These are phyloP conservation scores for Falco rusticolus DNA, from an alignment of 2,797 vertebrate species.

Conservation along the genomic window DNA sequence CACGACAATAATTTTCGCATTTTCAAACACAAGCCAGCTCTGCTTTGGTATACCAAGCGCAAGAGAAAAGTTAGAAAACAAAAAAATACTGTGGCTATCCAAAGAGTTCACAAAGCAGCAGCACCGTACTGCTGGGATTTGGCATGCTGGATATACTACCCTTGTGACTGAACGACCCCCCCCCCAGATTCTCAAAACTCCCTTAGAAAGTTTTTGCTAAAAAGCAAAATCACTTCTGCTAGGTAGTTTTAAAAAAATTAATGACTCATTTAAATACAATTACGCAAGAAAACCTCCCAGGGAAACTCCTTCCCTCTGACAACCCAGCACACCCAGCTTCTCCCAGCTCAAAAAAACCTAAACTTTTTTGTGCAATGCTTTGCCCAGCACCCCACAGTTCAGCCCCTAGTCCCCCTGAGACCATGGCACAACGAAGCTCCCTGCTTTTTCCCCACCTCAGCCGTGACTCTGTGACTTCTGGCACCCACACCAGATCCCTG, in stretches of 20 bases:
- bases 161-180: background rate
- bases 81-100: background rate
- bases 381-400: background rate
- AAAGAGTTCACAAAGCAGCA: background rate
- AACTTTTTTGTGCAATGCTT: background rate
- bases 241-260: background rate
- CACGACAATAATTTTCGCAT: background rate
- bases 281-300: background rate
- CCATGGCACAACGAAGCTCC: fast-evolving
- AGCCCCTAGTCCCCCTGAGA: background rate
- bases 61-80: background rate
- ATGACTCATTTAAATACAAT: background rate
- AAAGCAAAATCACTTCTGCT: background rate
- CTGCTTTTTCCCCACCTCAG: background rate
- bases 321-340: background rate
- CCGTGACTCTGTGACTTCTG: background rate
- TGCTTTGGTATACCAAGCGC: fast-evolving
- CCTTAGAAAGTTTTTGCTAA: background rate
- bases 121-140: background rate
- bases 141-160: background rate
- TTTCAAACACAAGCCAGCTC: background rate
- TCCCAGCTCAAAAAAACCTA: background rate
- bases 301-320: background rate
- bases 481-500: background rate
- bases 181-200: background rate